Conservation (phyloP, 2,797 vertebrate genomes). For the Apodemus agrarius region DNA sequence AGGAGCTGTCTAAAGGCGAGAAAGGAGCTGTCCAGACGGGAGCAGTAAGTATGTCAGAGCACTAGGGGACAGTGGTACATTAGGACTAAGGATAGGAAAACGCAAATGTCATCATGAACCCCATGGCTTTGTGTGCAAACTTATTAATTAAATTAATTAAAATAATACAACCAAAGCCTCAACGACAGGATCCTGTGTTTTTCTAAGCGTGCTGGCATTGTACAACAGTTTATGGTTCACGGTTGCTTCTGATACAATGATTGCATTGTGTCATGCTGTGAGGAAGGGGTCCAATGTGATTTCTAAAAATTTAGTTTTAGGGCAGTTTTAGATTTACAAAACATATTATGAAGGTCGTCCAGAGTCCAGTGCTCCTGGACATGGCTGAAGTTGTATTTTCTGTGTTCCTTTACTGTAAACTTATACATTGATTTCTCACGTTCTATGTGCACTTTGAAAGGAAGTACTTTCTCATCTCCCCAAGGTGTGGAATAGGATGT, state of each 20-base stretch:
- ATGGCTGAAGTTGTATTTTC: not conserved
- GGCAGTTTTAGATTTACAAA: not conserved
- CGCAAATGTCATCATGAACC: not conserved
- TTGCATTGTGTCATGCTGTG: not conserved
- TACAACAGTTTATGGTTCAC: not conserved
- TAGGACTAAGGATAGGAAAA: not conserved
- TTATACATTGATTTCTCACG: not conserved
- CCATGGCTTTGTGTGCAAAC: not conserved
- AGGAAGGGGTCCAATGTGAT: not conserved
- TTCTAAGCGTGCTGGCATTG: not conserved
- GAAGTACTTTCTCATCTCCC: too few relatives aligned
- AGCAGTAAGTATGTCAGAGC: not conserved
- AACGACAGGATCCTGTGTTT: not conserved
- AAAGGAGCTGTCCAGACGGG: not conserved
- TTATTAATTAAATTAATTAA: not conserved
- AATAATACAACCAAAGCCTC: not conserved
- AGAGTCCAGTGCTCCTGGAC: not conserved
- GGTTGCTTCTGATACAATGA: too few relatives aligned
- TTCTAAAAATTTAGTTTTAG: not conserved
- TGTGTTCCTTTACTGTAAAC: not conserved
- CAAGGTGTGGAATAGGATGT: not conserved
- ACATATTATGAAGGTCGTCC: not conserved
- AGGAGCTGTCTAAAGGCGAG: not conserved
- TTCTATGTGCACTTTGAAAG: not conserved
- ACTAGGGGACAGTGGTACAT: too few relatives aligned